Conservation (phyloP, 2,113 vertebrate genomes). For the Uria lomvia region DNA sequence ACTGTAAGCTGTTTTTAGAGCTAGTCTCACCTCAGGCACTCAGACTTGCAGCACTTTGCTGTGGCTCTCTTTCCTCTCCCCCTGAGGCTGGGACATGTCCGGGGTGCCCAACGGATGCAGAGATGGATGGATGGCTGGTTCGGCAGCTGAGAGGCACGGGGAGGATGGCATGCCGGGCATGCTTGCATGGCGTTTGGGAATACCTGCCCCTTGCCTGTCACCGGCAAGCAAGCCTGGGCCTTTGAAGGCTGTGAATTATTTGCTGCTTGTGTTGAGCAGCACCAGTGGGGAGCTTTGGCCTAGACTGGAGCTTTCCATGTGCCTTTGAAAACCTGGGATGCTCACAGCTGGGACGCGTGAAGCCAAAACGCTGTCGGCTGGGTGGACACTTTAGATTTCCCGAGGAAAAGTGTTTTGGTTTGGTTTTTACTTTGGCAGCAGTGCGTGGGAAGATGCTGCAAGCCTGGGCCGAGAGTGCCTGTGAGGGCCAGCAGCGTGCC, state of each 20-base stretch:
- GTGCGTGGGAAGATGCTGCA: neutral
- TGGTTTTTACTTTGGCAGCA: neutral
- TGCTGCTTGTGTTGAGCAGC: neutral
- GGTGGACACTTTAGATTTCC: neutral
- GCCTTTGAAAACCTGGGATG: neutral
- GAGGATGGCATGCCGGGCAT: accelerated
- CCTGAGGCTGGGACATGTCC: accelerated
- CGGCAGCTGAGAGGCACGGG: neutral
- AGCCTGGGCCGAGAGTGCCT: neutral
- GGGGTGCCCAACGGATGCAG: accelerated
- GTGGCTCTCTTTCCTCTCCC: neutral
- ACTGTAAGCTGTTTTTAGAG: neutral
- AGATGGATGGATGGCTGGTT: accelerated
- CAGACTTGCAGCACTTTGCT: neutral
- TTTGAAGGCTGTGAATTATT: neutral
- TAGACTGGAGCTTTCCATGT: neutral
- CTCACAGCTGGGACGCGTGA: neutral
- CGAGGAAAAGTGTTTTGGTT: neutral
- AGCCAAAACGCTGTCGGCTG: accelerated
- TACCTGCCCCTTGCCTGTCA: accelerated
- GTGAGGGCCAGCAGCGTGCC: neutral
- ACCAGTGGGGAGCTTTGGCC: neutral
- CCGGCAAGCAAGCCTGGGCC: neutral
- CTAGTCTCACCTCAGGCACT: neutral
- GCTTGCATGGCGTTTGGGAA: accelerated